phyloP scores from a whole-genome alignment of 2,888 invertebrate species.

The Portevinia maculata region DNA sequence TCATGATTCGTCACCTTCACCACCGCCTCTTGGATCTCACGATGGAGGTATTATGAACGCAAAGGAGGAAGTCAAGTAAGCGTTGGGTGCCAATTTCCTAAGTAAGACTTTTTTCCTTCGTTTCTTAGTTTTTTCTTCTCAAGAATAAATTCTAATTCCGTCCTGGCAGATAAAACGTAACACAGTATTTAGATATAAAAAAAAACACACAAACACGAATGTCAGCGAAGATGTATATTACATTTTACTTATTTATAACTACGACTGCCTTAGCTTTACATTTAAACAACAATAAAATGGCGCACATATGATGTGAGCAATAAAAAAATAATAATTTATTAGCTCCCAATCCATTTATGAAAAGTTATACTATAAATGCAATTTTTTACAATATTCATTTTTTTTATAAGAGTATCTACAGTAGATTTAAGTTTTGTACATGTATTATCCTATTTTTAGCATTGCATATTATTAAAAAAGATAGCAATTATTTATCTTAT shows the following conservation, averaged over 20 bases:
- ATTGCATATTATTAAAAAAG: constrained; percentile 23
- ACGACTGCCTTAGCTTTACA: constrained; percentile 72
- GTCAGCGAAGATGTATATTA: constrained; percentile 64
- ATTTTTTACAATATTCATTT: constrained; percentile 47
- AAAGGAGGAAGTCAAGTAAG: constrained; percentile 77
- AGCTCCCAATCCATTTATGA: constrained; percentile 61
- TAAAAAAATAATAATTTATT: constrained; percentile 21
- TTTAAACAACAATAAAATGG: constrained; percentile 26
- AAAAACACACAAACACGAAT: constrained; percentile 38
- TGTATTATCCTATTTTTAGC: constrained; percentile 66
- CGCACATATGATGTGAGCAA: constrained; percentile 31
- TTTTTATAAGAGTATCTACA: constrained; percentile 25
- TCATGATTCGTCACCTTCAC: constrained; percentile 79
- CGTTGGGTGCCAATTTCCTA: constrained; percentile 13
- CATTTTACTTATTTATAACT: constrained; percentile 47
- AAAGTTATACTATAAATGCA: constrained; percentile 41
- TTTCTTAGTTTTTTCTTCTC: constrained; percentile 43
- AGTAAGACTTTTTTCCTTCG: constrained; percentile 23
- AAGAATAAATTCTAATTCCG: constrained; percentile 63
- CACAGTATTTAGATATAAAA: constrained; percentile 67
- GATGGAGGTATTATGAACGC: constrained; percentile 56
- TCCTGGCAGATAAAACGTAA: constrained; percentile 68
- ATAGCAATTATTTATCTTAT: constrained; percentile 49
- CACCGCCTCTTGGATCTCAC: constrained; percentile 76
- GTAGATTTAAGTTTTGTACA: constrained; percentile 52